Conservation (phyloP, 2,888 invertebrate genomes). For the Synergus itoensis region DNA sequence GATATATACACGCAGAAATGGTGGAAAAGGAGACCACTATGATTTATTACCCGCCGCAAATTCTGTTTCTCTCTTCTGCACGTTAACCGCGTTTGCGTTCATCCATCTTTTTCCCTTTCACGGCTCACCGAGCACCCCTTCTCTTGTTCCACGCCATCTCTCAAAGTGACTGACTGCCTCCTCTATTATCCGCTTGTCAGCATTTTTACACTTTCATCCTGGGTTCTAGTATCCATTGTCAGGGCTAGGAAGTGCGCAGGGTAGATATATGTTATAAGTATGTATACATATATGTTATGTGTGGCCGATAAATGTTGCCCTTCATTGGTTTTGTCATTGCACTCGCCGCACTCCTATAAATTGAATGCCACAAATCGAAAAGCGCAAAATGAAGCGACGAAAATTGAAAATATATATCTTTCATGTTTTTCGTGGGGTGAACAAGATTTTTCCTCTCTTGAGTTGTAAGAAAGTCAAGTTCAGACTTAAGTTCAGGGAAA, state of each 20-base stretch:
- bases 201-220: conserved; percentile 78
- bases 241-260: conserved; percentile 24
- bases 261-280: conserved; percentile 12
- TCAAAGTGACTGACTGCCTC: conserved; percentile 78
- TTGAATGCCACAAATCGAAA: conserved; percentile 39
- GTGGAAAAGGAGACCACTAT: conserved; percentile 64
- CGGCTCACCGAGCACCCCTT: conserved; percentile 71
- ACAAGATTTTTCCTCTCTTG: conserved; percentile 10
- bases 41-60: conserved; percentile 77
- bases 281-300: background rate
- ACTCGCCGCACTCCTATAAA: conserved; percentile 27
- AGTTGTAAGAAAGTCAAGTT: background rate
- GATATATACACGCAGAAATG: conserved; percentile 40
- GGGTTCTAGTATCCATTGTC: conserved; percentile 62
- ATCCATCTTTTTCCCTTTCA: conserved; percentile 78
- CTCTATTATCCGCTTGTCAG: conserved; percentile 78
- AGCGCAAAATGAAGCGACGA: conserved; percentile 29
- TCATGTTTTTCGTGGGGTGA: conserved; percentile 2
- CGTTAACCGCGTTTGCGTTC: conserved; percentile 76
- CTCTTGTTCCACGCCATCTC: conserved; percentile 76
- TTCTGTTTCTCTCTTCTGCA: conserved; percentile 74
- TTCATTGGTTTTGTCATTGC: conserved; percentile 41
- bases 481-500: background rate
- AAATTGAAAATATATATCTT: conserved; percentile 32
- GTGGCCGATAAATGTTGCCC: conserved; percentile 21